Evolutionary conservation across 2,888 invertebrate genomes (phyloP).

Genomic region (Ctena decussata): DNA sequence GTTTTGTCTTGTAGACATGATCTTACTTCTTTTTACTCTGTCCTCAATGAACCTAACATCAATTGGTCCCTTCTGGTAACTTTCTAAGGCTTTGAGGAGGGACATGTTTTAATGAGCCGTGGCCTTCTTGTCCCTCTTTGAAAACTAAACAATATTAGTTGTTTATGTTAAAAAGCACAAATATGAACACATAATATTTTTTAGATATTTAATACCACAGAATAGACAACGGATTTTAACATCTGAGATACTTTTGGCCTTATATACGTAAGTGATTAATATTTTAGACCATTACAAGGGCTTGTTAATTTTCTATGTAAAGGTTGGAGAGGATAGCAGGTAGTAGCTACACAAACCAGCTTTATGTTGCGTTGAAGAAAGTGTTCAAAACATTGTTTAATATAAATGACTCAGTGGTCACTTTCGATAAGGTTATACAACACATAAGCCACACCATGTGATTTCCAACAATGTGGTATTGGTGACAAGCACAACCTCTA

Average conservation of each 20-base stretch:
- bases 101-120: neutral
- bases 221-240: neutral
- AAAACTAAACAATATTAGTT: neutral
- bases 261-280: neutral
- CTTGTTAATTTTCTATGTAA: no score
- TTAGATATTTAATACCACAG: neutral
- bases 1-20: neutral
- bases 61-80: neutral
- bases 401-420: no score
- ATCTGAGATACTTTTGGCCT: neutral
- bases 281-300: neutral
- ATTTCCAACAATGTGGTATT: no score
- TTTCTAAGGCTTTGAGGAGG: neutral
- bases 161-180: neutral
- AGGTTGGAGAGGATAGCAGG: no score
- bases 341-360: no score
- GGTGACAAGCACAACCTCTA: no score
- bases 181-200: neutral
- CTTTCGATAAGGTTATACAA: no score
- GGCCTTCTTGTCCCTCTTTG: neutral
- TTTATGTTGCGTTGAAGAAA: no score
- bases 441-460: no score
- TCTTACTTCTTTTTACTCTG: neutral
- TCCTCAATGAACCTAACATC: neutral
- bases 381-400: no score